Conservation (phyloP, 2,797 vertebrate species). For the Gephyroberyx darwinii region DNA sequence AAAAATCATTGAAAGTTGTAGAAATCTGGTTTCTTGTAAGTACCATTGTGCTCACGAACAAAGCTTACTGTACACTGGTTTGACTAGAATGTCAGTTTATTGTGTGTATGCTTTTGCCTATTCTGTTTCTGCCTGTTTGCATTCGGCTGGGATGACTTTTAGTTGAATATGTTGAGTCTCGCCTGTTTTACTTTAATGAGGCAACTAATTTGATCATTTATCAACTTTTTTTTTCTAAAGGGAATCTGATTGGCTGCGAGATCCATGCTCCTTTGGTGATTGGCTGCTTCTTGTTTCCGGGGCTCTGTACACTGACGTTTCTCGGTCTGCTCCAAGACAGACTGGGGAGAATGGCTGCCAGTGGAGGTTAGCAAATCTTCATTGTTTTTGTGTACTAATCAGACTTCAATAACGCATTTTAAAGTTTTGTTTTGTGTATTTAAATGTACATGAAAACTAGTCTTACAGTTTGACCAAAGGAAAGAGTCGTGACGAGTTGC, state of each 20-base stretch:
- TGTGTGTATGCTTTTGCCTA: background rate
- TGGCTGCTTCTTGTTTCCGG: conserved; percentile 82
- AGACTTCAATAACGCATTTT: conserved; percentile 41
- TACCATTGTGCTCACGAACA: too few species aligned
- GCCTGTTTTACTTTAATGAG: conserved; percentile 7
- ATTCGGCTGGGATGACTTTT: background rate
- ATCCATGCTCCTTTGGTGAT: conserved; percentile 56
- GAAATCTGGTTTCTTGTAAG: too few species aligned
- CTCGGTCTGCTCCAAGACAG: conserved; percentile 79
- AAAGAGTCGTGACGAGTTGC: conserved; percentile 40
- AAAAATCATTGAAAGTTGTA: too few species aligned
- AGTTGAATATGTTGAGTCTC: background rate
- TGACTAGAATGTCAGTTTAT: background rate
- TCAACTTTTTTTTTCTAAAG: conserved; percentile 49
- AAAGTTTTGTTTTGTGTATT: conserved; percentile 48
- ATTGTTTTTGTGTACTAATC: conserved; percentile 69
- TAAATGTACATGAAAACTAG: background rate
- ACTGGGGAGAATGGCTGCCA: conserved; percentile 89
- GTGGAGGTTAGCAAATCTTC: conserved; percentile 84
- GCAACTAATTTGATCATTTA: conserved; percentile 22
- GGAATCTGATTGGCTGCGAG: conserved; percentile 67
- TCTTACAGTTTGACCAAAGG: background rate
- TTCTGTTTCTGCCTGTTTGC: background rate
- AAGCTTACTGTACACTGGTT: background rate
- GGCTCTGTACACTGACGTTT: conserved; percentile 77